phyloP scores from a whole-genome alignment of 2,888 invertebrate genomes.

The Lydus trimaculatus region DNA sequence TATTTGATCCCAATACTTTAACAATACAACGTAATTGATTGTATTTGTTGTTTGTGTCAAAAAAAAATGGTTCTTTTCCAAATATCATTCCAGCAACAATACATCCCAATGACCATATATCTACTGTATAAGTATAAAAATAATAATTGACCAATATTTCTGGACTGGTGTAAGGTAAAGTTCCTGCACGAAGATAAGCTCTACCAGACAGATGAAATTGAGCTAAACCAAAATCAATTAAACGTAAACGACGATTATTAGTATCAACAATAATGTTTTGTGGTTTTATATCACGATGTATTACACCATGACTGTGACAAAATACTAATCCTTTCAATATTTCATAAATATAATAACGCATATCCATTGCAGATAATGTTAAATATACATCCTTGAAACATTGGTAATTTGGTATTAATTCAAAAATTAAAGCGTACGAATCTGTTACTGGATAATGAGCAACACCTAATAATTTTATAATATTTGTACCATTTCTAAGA shows the following conservation, averaged over 20 bases:
- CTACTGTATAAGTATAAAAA: slow-evolving; percentile 58
- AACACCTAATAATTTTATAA: slow-evolving; percentile 52
- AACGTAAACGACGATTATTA: slow-evolving; percentile 48
- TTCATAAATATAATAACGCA: slow-evolving; percentile 59
- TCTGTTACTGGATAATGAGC: slow-evolving; percentile 42
- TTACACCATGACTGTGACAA: slow-evolving; percentile 58
- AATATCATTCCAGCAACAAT: slow-evolving; percentile 60
- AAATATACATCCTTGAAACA: slow-evolving; percentile 58
- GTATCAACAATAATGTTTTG: slow-evolving; percentile 58
- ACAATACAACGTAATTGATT: slow-evolving; percentile 51
- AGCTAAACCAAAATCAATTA: slow-evolving; percentile 59
- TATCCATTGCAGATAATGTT: slow-evolving; percentile 54
- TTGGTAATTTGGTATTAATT: slow-evolving; percentile 42
- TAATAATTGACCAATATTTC: slow-evolving; percentile 57
- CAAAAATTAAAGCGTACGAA: slow-evolving; percentile 51
- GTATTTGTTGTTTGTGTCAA: slow-evolving; percentile 53
- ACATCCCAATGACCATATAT: slow-evolving; percentile 60
- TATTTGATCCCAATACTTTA: slow-evolving; percentile 54
- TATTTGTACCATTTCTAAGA: slow-evolving; percentile 54
- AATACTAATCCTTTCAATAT: slow-evolving; percentile 59
- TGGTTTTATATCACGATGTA: slow-evolving; percentile 59
- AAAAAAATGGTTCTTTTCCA: slow-evolving; percentile 58
- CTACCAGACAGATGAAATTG: slow-evolving; percentile 58
- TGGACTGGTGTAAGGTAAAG: slow-evolving; percentile 58
- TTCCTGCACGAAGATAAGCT: slow-evolving; percentile 58